These are phyloP conservation scores for Euclidia mi DNA, from an alignment of 2,888 invertebrate genomes.

Conservation along the genomic window DNA sequence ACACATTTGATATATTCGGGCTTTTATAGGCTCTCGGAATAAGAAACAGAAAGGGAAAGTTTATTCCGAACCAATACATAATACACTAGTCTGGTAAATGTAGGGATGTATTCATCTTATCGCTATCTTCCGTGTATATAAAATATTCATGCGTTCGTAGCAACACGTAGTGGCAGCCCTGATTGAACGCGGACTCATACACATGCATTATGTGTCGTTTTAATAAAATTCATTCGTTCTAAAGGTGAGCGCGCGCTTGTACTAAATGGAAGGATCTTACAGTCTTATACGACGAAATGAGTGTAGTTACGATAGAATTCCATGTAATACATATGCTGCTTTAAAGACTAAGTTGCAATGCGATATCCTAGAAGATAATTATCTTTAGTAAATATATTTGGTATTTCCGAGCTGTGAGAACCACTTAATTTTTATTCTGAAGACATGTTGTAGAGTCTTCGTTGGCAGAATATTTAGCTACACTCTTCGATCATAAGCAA, in stretches of 20 bases:
- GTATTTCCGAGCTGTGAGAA: no score
- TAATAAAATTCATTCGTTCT: constrained; percentile 48
- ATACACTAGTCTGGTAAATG: constrained; percentile 13
- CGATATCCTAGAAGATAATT: no score
- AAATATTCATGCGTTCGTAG: constrained; percentile 24
- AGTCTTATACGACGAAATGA: no score
- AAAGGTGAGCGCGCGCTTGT: constrained; percentile 8
- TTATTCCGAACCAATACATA: constrained; percentile 18
- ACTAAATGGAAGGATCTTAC: no score
- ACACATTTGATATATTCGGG: constrained; percentile 23
- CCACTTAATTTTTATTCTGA: no score
- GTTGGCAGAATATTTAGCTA: no score
- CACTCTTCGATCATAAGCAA: no score
- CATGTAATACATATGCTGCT: no score
- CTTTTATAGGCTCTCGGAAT: constrained; percentile 9
- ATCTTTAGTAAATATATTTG: no score
- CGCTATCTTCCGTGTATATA: constrained; percentile 22
- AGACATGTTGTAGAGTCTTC: no score
- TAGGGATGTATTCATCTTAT: constrained; percentile 27
- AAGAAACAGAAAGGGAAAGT: constrained; percentile 21
- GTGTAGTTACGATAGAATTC: no score
- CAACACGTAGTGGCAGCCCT: constrained; percentile 21
- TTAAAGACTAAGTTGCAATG: no score
- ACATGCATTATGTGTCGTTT: constrained; percentile 12
- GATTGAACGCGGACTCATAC: constrained; percentile 13